phyloP scores from a whole-genome alignment of 1,140 invertebrate genomes.

The Sinella curviseta region DNA sequence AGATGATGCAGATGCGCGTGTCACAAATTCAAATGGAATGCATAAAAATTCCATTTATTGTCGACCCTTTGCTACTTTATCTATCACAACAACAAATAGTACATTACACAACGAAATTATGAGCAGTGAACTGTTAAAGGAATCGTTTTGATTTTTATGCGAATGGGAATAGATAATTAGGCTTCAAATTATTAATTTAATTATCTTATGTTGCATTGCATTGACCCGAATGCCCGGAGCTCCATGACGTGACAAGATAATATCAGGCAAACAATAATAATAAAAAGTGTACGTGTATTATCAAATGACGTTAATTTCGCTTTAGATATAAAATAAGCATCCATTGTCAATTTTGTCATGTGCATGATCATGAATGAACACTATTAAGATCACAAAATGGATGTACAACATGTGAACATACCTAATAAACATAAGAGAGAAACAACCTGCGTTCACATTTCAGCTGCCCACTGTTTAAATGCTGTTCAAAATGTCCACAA shows the following conservation, averaged over 20 bases:
- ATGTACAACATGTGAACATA: background rate
- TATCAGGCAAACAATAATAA: background rate
- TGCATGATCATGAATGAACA: background rate
- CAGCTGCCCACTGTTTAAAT: no score
- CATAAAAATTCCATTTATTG: background rate
- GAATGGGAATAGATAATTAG: constrained; percentile 1
- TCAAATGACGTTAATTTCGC: background rate
- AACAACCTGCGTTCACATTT: no score
- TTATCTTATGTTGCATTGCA: constrained; percentile 19
- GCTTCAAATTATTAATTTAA: constrained; percentile 23
- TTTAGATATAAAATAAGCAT: background rate
- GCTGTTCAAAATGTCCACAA: background rate
- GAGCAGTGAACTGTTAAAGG: background rate
- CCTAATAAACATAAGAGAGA: no score
- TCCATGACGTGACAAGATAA: constrained; percentile 17
- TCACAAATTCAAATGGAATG: background rate
- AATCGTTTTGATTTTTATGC: background rate
- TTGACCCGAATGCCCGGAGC: constrained; percentile 27
- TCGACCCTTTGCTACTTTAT: background rate
- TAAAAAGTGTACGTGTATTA: constrained; percentile 2
- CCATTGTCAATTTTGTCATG: constrained; percentile 12
- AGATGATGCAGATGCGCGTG: background rate
- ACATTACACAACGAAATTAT: no score
- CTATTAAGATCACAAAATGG: background rate
- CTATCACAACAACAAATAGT: background rate